phyloP scores from a whole-genome alignment of 2,888 invertebrate genomes.

The Pocota personata region DNA sequence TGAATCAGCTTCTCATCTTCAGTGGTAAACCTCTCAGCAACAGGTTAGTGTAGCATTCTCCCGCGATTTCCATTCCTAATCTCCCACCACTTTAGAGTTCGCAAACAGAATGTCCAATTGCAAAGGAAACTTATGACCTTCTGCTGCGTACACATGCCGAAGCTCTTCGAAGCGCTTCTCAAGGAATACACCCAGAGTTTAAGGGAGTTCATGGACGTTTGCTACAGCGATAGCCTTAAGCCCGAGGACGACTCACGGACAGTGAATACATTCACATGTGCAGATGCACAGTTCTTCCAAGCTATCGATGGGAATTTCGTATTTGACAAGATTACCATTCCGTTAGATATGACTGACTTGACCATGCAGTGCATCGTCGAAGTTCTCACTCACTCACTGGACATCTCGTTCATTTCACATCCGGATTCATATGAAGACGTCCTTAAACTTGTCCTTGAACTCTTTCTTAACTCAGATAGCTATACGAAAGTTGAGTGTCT shows the following conservation, averaged over 20 bases:
- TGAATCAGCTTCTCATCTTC: conserved; percentile 54
- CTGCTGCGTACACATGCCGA: conserved; percentile 51
- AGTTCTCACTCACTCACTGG: conserved; percentile 21
- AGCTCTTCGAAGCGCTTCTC: conserved; percentile 29
- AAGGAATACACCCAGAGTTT: conserved; percentile 35
- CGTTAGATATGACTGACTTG: conserved; percentile 31
- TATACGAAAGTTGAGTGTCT: conserved; percentile 58
- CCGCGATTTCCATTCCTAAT: neutral
- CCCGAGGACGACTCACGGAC: neutral
- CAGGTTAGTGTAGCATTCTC: conserved; percentile 20
- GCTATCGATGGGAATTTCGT: conserved; percentile 48
- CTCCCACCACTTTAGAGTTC: conserved; percentile 74
- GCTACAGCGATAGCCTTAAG: conserved; percentile 18
- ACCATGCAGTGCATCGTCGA: conserved; percentile 45
- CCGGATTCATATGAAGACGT: neutral
- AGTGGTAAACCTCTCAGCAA: conserved; percentile 41
- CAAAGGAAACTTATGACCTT: conserved; percentile 76
- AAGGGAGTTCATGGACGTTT: conserved; percentile 27
- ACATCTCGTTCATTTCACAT: conserved; percentile 18
- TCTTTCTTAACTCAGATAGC: conserved; percentile 26
- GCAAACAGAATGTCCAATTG: conserved; percentile 77
- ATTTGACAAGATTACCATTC: conserved; percentile 10
- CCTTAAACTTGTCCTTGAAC: conserved; percentile 32
- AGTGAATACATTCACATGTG: conserved; percentile 20
- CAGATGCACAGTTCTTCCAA: conserved; percentile 44